phyloP scores from a whole-genome alignment of 2,888 invertebrate species.

The Theretra japonica region DNA sequence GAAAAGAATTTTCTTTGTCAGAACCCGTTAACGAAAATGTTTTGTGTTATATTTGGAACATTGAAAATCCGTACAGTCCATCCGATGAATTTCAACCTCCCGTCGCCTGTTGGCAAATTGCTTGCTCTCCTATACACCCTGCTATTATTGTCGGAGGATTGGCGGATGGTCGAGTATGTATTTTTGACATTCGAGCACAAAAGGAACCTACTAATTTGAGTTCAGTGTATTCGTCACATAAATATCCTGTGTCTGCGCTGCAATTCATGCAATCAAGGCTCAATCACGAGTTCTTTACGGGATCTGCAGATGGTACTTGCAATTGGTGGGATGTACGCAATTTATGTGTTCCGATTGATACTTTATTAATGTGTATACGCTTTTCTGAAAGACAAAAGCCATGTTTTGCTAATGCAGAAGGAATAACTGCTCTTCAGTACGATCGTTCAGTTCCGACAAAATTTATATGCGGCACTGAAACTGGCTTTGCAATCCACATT shows the following conservation, averaged over 20 bases:
- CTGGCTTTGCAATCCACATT: slow-evolving; percentile 80
- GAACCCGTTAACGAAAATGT: slow-evolving; percentile 61
- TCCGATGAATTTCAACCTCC: slow-evolving; percentile 50
- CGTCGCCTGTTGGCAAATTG: slow-evolving; percentile 59
- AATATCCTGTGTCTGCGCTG: slow-evolving; percentile 82
- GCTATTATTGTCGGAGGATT: slow-evolving; percentile 58
- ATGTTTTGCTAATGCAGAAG: slow-evolving; percentile 81
- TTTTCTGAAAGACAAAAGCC: slow-evolving; percentile 69
- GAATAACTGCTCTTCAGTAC: slow-evolving; percentile 86
- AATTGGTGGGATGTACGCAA: slow-evolving; percentile 88
- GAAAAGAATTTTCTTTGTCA: slow-evolving; percentile 52
- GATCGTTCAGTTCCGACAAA: slow-evolving; percentile 88
- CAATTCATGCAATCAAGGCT: slow-evolving; percentile 84
- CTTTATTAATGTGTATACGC: slow-evolving; percentile 84
- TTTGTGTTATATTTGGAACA: slow-evolving; percentile 87
- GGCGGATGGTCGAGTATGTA: slow-evolving; percentile 62
- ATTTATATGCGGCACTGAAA: slow-evolving; percentile 67
- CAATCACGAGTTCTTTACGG: slow-evolving; percentile 85
- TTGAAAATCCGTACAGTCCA: slow-evolving; percentile 67
- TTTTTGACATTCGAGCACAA: slow-evolving; percentile 91
- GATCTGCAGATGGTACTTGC: slow-evolving; percentile 85
- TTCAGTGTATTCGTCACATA: slow-evolving; percentile 62
- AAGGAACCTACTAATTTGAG: slow-evolving; percentile 89
- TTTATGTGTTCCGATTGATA: slow-evolving; percentile 83
- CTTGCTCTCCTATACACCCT: slow-evolving; percentile 54